Percentiles rank a stretch among this genome's conserved stretches.
Conservation (phyloP, 1,140 invertebrate species). For the Ericerus pela region DNA sequence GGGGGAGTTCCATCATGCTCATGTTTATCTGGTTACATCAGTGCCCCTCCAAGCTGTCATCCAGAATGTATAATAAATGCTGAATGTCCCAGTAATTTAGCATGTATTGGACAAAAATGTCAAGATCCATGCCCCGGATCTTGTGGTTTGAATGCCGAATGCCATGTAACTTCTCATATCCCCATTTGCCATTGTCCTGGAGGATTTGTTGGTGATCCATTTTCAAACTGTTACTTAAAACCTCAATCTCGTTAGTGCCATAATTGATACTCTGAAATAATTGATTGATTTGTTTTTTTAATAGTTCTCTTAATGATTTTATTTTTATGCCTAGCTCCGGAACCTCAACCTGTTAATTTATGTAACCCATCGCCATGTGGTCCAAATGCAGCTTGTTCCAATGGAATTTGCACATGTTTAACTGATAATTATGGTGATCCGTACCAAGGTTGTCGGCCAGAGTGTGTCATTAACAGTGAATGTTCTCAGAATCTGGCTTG, state of each 20-base stretch:
- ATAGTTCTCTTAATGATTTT: background rate
- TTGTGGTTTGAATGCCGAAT: slow-evolving; percentile 39
- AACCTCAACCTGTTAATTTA: slow-evolving; percentile 24
- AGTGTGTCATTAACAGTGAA: slow-evolving; percentile 45
- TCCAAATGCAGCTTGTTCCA: slow-evolving; percentile 48
- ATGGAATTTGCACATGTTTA: slow-evolving; percentile 42
- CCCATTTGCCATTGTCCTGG: slow-evolving; percentile 39
- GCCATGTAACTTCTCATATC: slow-evolving; percentile 36
- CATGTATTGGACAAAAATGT: slow-evolving; percentile 48
- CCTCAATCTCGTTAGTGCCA: slow-evolving; percentile 30
- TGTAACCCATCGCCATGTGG: slow-evolving; percentile 41
- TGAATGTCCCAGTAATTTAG: slow-evolving; percentile 42
- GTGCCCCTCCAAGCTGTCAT: slow-evolving; percentile 49
- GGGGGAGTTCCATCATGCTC: slow-evolving; percentile 40
- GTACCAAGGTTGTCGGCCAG: slow-evolving; percentile 43
- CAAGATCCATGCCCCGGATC: slow-evolving; percentile 52
- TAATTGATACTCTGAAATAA: background rate
- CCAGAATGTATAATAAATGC: slow-evolving; percentile 49
- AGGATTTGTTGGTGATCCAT: slow-evolving; percentile 37
- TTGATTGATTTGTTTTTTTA: background rate
- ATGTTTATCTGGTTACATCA: slow-evolving; percentile 42
- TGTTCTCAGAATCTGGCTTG: slow-evolving; percentile 48
- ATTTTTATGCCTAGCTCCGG: slow-evolving; percentile 16
- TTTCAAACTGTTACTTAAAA: slow-evolving; percentile 31
- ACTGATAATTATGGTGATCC: slow-evolving; percentile 45